These are phyloP conservation scores for Aldrovandia affinis DNA, from an alignment of 2,797 vertebrate genomes.

Conservation along the genomic window DNA sequence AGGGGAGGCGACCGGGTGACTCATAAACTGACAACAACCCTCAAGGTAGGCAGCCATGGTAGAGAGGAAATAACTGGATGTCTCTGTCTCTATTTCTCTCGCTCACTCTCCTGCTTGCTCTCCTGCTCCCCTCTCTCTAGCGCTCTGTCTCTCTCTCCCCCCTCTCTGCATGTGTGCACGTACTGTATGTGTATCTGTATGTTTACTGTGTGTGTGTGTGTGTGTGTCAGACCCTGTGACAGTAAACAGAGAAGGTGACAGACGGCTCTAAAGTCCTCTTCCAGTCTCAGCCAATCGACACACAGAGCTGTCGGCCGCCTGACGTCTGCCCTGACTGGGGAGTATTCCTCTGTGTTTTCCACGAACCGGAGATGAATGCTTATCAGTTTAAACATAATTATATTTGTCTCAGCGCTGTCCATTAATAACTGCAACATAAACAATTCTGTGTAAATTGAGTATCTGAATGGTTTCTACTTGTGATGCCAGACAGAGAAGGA, in stretches of 20 bases:
- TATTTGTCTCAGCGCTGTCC: constrained; percentile 35
- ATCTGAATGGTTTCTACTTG: background rate
- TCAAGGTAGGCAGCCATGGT: background rate
- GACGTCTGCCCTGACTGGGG: background rate
- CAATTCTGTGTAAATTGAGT: constrained; percentile 5
- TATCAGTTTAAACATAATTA: constrained; percentile 33
- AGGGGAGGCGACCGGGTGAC: background rate
- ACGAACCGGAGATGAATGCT: background rate
- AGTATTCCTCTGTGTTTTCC: background rate
- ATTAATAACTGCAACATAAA: constrained; percentile 27
- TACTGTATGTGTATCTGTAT: background rate
- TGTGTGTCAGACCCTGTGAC: background rate
- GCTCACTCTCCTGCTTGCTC: too few species aligned
- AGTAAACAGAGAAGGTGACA: background rate
- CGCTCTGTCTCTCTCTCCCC: background rate
- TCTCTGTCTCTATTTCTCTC: background rate
- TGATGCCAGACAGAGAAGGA: background rate
- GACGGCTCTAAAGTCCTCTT: background rate
- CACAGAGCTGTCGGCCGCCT: background rate
- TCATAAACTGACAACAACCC: constrained; percentile 8
- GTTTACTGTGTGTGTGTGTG: background rate
- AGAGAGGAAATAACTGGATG: background rate
- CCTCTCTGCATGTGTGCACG: background rate
- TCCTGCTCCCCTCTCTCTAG: background rate
- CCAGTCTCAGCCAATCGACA: background rate